A percentile compares a stretch with the other conserved stretches of the same genome.
phyloP scores from a whole-genome alignment of 37 sponge, comb jelly and placozoan species.

The Halichondria panicea region DNA sequence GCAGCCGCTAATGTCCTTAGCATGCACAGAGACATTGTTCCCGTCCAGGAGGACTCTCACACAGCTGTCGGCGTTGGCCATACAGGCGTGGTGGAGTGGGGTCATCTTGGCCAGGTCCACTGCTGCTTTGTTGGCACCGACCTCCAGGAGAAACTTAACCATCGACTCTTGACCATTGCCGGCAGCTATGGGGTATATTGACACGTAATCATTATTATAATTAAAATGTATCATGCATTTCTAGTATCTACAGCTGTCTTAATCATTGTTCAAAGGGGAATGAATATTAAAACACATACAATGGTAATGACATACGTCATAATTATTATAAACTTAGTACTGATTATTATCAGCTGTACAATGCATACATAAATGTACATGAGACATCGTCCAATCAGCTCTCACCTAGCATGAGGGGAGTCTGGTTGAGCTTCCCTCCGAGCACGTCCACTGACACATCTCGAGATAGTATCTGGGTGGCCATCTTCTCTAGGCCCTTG shows the following conservation, averaged over 20 bases:
- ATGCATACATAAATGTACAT: too few species aligned
- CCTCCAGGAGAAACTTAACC: conserved; percentile 15
- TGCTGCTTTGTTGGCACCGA: conserved; percentile 3
- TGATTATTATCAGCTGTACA: background rate
- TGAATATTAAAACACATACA: background rate
- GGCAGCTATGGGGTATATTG: conserved; percentile 21
- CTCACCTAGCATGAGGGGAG: conserved; percentile 44
- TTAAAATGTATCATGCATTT: too few species aligned
- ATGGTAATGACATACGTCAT: too few species aligned
- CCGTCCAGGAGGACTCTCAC: conserved; percentile 12
- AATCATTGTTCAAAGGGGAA: background rate
- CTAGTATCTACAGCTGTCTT: too few species aligned
- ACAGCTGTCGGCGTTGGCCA: conserved; percentile 15
- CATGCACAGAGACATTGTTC: background rate
- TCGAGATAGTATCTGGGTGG: background rate
- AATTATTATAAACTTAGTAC: too few species aligned
- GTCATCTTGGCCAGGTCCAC: conserved; percentile 41
- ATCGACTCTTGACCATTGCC: conserved; percentile 10
- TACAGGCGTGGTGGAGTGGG: conserved; percentile 45
- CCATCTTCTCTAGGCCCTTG: background rate
- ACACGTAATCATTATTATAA: too few species aligned
- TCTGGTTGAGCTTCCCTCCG: conserved; percentile 25
- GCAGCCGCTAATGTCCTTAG: conserved; percentile 35
- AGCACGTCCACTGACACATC: conserved; percentile 3
- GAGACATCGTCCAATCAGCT: background rate